Conservation (phyloP, 2,797 vertebrate species). For the Sebastes nivosus region DNA sequence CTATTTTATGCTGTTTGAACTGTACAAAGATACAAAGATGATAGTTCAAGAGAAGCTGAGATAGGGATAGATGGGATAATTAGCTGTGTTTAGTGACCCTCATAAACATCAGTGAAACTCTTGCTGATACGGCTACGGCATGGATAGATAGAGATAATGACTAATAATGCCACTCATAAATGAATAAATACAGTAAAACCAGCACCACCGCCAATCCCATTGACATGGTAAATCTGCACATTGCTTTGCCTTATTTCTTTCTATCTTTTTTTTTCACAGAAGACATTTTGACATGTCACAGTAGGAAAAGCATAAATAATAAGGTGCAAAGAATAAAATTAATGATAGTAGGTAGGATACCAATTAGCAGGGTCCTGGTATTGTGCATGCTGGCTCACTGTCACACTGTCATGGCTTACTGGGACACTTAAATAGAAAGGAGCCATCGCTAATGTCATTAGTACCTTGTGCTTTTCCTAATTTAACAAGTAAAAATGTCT, state of each 20-base stretch:
- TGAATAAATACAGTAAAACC: background rate
- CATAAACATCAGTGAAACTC: background rate
- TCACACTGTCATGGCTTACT: background rate
- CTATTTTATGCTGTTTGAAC: conserved; percentile 29
- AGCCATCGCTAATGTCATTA: background rate
- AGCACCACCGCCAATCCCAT: background rate
- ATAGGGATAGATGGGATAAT: background rate
- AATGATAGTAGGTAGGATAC: background rate
- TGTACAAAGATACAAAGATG: conserved; percentile 12
- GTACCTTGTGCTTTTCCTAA: background rate
- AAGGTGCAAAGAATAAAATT: background rate
- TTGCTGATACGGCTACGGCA: background rate
- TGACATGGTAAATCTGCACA: background rate
- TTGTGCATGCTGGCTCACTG: background rate
- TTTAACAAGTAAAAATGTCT: background rate
- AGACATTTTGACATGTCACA: background rate
- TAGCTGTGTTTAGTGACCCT: conserved; percentile 7
- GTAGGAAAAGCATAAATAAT: background rate
- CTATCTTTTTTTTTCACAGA: background rate
- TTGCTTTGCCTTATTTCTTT: background rate
- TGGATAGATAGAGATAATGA: conserved; percentile 2
- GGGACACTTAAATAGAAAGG: background rate
- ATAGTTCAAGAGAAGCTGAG: conserved; percentile 1
- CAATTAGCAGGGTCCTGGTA: background rate
- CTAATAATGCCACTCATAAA: background rate